These are phyloP conservation scores for Palythoa caribaeorum DNA, from an alignment of 92 coral and sea anemone genomes.

Conservation along the genomic window DNA sequence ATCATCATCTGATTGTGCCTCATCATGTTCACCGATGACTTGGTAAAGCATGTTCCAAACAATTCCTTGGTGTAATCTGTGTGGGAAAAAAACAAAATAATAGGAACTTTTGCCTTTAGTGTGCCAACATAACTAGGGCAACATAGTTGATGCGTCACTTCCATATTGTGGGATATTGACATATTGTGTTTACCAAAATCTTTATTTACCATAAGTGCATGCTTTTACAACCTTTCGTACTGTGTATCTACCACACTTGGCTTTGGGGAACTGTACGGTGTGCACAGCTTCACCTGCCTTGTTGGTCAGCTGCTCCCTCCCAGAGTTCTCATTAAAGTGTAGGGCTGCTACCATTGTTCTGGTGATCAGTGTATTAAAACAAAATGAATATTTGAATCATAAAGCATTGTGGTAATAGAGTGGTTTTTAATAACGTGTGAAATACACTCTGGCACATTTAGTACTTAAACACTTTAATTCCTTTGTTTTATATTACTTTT, in stretches of 20 bases:
- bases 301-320: constrained; percentile 42
- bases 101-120: background rate
- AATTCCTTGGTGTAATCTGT: constrained; percentile 43
- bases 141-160: background rate
- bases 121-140: background rate
- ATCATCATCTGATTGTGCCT: constrained; percentile 18
- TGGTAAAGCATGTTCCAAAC: constrained; percentile 39
- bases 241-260: constrained; percentile 49
- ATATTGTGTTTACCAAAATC: background rate
- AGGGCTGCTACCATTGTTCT: constrained; percentile 54
- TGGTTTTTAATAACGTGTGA: background rate
- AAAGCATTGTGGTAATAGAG: background rate
- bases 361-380: constrained; percentile 13
- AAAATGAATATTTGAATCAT: background rate
- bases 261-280: constrained; percentile 50
- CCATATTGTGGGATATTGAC: background rate
- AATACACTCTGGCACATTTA: background rate
- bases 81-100: background rate
- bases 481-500: background rate
- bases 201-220: constrained; percentile 55
- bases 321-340: constrained; percentile 53
- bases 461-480: background rate
- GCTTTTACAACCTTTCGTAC: constrained; percentile 50
- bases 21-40: constrained; percentile 33
- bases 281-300: constrained; percentile 35